Base-by-base conservation (phyloP, 2,888 invertebrate species). In the Stictocephala bisonia region DNA sequence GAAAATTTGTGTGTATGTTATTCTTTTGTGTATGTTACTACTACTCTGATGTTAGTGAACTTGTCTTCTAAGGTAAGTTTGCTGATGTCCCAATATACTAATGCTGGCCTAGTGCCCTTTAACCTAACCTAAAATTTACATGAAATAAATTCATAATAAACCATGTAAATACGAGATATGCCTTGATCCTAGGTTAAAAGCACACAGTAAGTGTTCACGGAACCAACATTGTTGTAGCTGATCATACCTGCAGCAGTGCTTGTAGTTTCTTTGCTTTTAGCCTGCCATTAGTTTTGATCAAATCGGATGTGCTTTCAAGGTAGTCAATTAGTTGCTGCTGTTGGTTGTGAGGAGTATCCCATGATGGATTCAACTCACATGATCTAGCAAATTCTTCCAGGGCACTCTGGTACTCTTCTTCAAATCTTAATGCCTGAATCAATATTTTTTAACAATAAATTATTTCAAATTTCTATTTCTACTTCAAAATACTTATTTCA, bases 391-490 rank as follows among this genome's bases (percentile, higher is more conserved):
- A 93, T 35, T 90, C 90, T 73, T 90, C 86, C 53, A 95, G 82
- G 0, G 94, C 92, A 79, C 87, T 85, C 74, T 87, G 85, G 82
- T 91, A 95, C 71, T 90, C 88, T 83, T 95, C 94, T 81, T 92
- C 91, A 82, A 93, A 94, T 82, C 91, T 92, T 66, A 91, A 85
- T 0, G 91, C 91, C 94, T 93, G 82, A 58, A 77, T 74, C 31
- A 50, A n/a, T 68, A 26, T 67, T 53, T n/a, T 44, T 44, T 44
- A 44, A 44, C 3, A 44, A 3, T 15, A 35, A 9, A 35, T 35
- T 7, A 9, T 11, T 35, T 35, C 11, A 35, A 35, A 35, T 11
- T 7, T 11, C 11, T 35, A 11, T 11, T 11, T 35, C 11, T 35
- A 7, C 11, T 35, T 11, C 9, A 11, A 11, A 11, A 11, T 35